Percentiles rank a stretch among this genome's conserved stretches.
Evolutionary conservation across 2,888 invertebrate genomes (phyloP).

Genomic region (Pristionchus entomophagus): DNA sequence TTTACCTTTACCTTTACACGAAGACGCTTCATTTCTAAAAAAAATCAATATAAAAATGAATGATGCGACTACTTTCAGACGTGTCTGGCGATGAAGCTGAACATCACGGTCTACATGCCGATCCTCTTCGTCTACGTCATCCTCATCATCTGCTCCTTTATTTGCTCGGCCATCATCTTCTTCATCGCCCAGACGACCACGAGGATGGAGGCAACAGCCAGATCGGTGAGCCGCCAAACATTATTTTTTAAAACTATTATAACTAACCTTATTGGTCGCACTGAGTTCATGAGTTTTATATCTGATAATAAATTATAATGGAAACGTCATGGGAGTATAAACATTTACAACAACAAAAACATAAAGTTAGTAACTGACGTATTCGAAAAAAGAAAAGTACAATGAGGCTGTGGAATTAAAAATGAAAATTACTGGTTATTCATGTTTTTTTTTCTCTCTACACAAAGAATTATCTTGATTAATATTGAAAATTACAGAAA

Average conservation of each 20-base stretch:
- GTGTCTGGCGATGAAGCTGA: conserved; percentile 51
- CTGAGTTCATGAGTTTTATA: no score
- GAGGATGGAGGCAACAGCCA: conserved; percentile 64
- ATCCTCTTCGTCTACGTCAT: conserved; percentile 69
- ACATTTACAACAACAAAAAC: not conserved
- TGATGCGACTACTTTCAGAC: conserved; percentile 21
- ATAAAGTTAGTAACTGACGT: not conserved
- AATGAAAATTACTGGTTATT: no score
- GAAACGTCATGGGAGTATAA: not conserved
- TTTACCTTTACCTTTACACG: no score
- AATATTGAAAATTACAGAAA: no score
- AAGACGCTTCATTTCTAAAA: no score
- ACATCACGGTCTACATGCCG: conserved; percentile 56
- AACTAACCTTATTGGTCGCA: no score
- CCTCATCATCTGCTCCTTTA: conserved; percentile 70
- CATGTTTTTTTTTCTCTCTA: no score
- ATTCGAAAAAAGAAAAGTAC: not conserved
- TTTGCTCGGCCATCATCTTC: conserved; percentile 71
- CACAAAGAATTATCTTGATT: not conserved
- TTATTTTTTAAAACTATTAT: not conserved
- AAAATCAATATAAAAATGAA: no score
- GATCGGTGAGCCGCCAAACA: conserved; percentile 58
- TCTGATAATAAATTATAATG: no score
- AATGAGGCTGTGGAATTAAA: no score
- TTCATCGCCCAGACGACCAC: conserved; percentile 72